Evolutionary conservation across 1,140 invertebrate genomes (phyloP).

Genomic region (Apis laboriosa): DNA sequence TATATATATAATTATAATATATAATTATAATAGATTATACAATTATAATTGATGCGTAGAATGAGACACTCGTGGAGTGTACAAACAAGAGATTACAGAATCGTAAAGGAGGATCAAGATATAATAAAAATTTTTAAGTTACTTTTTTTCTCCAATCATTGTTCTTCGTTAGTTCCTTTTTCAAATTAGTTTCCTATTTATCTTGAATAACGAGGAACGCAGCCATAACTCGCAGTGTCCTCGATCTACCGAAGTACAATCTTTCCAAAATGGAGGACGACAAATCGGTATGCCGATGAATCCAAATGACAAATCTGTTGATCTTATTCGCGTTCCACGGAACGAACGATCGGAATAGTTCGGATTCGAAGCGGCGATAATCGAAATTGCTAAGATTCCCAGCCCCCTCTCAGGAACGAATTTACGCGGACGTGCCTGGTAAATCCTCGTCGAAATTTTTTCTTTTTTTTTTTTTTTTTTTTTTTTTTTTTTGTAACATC

Average conservation of each 20-base stretch:
- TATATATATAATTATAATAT: too few species aligned
- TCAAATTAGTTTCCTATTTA: too few species aligned
- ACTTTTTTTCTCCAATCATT: too few species aligned
- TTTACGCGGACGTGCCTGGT: conserved; percentile 50
- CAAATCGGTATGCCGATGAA: conserved; percentile 5
- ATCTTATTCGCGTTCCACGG: conserved; percentile 21
- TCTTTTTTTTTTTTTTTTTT: too few species aligned
- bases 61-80: too few species aligned
- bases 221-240: background rate
- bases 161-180: too few species aligned
- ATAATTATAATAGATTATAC: too few species aligned
- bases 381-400: conserved; percentile 70
- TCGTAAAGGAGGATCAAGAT: too few species aligned
- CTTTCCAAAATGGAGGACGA: background rate
- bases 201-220: too few species aligned
- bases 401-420: conserved; percentile 39
- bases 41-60: too few species aligned
- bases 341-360: conserved; percentile 50
- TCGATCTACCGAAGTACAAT: background rate
- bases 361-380: conserved; percentile 60
- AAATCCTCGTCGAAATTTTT: conserved; percentile 36
- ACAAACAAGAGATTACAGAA: too few species aligned
- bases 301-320: conserved; percentile 10
- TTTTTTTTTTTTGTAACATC: background rate
- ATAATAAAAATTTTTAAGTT: too few species aligned